phyloP scores from a whole-genome alignment of 1,140 invertebrate species.

The Drosophila pseudoananassae region DNA sequence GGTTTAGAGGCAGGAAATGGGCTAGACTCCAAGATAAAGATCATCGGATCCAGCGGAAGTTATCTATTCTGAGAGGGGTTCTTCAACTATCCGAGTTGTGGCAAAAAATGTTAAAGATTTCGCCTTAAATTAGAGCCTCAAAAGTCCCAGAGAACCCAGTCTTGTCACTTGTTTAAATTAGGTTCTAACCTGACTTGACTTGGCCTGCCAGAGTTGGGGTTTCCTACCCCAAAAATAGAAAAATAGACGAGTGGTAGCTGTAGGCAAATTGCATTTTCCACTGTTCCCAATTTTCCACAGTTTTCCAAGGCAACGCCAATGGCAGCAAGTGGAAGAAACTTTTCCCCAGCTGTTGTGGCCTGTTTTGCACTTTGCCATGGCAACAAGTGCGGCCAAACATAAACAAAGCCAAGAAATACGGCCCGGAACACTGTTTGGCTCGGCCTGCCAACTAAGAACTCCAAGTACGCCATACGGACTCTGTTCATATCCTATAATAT shows the following conservation, averaged over 20 bases:
- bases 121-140: not conserved
- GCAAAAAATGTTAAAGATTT: not conserved
- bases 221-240: slow-evolving; percentile 12
- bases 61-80: not conserved
- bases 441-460: slow-evolving; percentile 55
- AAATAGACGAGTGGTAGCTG: slow-evolving; percentile 6
- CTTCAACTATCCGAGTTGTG: not conserved
- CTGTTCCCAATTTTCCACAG: slow-evolving; percentile 37
- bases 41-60: slow-evolving; percentile 28
- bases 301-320: slow-evolving; percentile 48
- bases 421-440: slow-evolving; percentile 21
- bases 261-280: slow-evolving; percentile 55
- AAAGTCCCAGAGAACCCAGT: not conserved
- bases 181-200: slow-evolving; percentile 28
- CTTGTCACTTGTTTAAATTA: slow-evolving; percentile 30
- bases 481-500: not conserved
- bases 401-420: slow-evolving; percentile 46
- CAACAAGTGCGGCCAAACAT: slow-evolving; percentile 70
- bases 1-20: not conserved
- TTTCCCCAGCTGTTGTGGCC: slow-evolving; percentile 57
- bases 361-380: slow-evolving; percentile 76
- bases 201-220: not conserved
- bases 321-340: slow-evolving; percentile 26
- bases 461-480: not conserved
- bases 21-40: slow-evolving; percentile 3